Evolutionary conservation across 2,113 vertebrate species (phyloP).

Genomic region (Scolopax mira): DNA sequence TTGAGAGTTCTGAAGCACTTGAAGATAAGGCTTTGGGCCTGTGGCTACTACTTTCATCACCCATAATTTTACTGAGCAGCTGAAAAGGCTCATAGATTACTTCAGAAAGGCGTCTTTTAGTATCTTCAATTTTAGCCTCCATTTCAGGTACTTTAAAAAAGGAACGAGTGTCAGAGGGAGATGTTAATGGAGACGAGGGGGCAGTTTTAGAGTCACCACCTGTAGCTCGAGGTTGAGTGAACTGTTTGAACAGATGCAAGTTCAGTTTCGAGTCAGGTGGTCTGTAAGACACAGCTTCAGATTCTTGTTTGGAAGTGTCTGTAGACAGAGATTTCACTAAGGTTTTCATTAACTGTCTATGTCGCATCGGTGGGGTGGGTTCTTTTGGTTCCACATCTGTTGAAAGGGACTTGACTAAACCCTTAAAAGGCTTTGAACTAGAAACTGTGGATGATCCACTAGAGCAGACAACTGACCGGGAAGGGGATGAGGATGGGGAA

Average conservation of each 20-base stretch:
- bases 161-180: constrained; percentile 89
- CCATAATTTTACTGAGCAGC: constrained; percentile 97
- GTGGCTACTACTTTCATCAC: constrained; percentile 89
- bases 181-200: constrained; percentile 92
- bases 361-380: constrained; percentile 73
- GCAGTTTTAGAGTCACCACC: constrained; percentile 95
- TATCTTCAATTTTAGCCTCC: constrained; percentile 97
- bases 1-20: constrained; percentile 93
- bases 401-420: constrained; percentile 91
- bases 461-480: constrained; percentile 77
- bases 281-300: constrained; percentile 78
- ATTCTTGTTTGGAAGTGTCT: constrained; percentile 87
- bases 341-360: constrained; percentile 95
- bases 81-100: constrained; percentile 96
- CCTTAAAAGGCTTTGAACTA: constrained; percentile 88
- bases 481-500: constrained; percentile 82
- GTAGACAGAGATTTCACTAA: constrained; percentile 96
- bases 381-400: constrained; percentile 93
- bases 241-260: constrained; percentile 95
- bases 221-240: constrained; percentile 89
- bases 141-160: constrained; percentile 99
- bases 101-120: constrained; percentile 92
- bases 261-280: constrained; percentile 90
- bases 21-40: constrained; percentile 92
- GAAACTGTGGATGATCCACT: constrained; percentile 69